Base-by-base conservation (phyloP, 2,113 vertebrate species). In the Ceratotherium simum region DNA sequence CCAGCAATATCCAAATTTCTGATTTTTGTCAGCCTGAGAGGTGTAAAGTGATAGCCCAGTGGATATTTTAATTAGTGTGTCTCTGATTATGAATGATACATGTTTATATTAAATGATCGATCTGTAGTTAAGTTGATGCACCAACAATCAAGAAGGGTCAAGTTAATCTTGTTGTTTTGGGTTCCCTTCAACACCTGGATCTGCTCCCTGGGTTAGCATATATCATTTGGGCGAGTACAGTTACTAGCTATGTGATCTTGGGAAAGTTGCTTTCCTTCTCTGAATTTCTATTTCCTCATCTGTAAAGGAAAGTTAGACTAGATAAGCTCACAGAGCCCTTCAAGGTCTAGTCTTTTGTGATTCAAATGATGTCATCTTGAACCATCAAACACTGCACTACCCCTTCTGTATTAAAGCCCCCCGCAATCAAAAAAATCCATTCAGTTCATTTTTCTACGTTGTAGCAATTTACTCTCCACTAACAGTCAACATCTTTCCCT, bases 361-460 rank as follows among this genome's bases (percentile, higher is more conserved):
- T 97, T 97, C 54, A 83, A 95, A 46, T 84, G 21, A 90, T 88
- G 29, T 79, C 27, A 83, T 88, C 54, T 75, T 82, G 60, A 84
- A 69, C 39, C 65, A 91, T 81, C 33, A 96, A 96, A 83, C 2
- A 67, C 1, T 88, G 9, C 11, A 73, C 25, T 88, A 65, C 11
- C 17, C 33, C n/a, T 65, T 91, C 25, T 51, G 21, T 69, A 88
- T 56, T 84, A 95, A 93, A 51, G 0, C 12, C 5, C 33, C 46
- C 48, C 42, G 89, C 25, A 75, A 62, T 25, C 18, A 39, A 64
- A 60, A 64, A 96, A 51, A 79, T 48, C 42, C 46, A 17, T 93
- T 87, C 62, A 86, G 73, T 83, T 96, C 73, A 90, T 87, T 87
- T 96, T 91, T 95, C 51, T 67, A n/a, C 3, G 14, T 70, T 69